Percentiles rank a stretch among this genome's conserved stretches.
Evolutionary conservation across 2,797 vertebrate genomes (phyloP).

Genomic region (Leptoclinus maculatus): DNA sequence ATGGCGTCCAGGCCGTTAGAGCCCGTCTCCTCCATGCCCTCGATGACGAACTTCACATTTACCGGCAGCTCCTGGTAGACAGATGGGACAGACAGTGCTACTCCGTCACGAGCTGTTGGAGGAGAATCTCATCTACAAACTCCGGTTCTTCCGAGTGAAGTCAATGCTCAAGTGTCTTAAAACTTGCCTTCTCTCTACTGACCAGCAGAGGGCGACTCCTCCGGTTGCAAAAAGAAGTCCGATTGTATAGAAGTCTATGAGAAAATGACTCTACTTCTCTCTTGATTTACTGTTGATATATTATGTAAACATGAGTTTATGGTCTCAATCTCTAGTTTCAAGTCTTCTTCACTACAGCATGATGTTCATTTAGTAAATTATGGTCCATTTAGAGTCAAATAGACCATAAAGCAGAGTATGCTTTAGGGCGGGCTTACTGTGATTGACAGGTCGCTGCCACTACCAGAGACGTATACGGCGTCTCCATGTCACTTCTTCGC

Average conservation of each 20-base stretch:
- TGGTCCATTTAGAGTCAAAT: no score
- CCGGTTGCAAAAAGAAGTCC: background rate
- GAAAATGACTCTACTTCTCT: background rate
- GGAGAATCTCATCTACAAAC: background rate
- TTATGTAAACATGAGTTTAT: no score
- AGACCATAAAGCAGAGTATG: no score
- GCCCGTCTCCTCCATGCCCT: slow-evolving; percentile 95
- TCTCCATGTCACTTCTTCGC: no score
- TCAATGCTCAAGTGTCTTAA: background rate
- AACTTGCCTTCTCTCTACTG: background rate
- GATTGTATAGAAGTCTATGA: background rate
- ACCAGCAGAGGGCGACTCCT: background rate
- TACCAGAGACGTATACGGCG: no score
- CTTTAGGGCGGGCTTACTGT: no score
- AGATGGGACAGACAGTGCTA: background rate
- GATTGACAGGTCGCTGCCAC: no score
- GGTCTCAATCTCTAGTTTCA: no score
- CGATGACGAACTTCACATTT: slow-evolving; percentile 92
- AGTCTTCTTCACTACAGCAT: no score
- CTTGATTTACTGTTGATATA: background rate
- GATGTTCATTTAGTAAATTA: no score
- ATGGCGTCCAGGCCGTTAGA: slow-evolving; percentile 89
- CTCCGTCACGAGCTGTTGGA: background rate
- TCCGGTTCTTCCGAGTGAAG: background rate
- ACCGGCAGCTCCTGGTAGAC: slow-evolving; percentile 85